Conservation (phyloP, 2,888 invertebrate species). For the Meganola albula region DNA sequence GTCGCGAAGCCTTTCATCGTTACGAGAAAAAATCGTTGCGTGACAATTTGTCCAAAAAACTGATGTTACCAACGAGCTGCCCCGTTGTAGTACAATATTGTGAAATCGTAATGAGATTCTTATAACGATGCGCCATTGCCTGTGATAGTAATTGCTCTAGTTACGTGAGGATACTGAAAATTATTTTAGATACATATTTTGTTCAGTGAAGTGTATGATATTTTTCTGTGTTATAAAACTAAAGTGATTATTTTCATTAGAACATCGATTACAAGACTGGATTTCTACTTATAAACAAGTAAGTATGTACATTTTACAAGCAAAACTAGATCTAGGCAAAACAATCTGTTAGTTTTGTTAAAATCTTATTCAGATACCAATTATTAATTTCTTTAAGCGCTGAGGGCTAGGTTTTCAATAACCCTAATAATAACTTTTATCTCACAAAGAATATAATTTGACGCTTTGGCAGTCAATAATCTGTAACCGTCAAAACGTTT, state of each 20-base stretch:
- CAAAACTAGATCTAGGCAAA: too few species aligned
- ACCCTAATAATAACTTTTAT: too few species aligned
- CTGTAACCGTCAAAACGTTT: too few species aligned
- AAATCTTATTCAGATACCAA: too few species aligned
- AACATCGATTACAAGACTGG: slow-evolving; percentile 27
- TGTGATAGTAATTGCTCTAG: slow-evolving; percentile 59
- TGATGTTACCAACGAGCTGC: slow-evolving; percentile 43
- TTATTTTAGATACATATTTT: slow-evolving; percentile 48
- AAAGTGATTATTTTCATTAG: slow-evolving; percentile 25
- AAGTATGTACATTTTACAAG: too few species aligned
- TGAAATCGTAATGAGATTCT: slow-evolving; percentile 41
- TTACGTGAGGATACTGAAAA: slow-evolving; percentile 59
- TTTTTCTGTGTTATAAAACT: slow-evolving; percentile 46
- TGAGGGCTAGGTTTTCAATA: too few species aligned
- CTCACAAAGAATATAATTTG: too few species aligned
- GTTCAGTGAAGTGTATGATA: slow-evolving; percentile 64
- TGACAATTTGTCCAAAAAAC: slow-evolving; percentile 57
- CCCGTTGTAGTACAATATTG: slow-evolving; percentile 32
- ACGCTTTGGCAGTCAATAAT: too few species aligned
- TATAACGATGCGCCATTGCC: slow-evolving; percentile 63
- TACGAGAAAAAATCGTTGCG: slow-evolving; percentile 63
- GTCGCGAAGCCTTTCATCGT: slow-evolving; percentile 64
- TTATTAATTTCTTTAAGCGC: too few species aligned
- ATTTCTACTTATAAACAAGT: slow-evolving; percentile 23
- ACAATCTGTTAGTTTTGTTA: too few species aligned